These are phyloP conservation scores for Drosophila parvula DNA, from an alignment of 1,140 invertebrate genomes.

Conservation along the genomic window DNA sequence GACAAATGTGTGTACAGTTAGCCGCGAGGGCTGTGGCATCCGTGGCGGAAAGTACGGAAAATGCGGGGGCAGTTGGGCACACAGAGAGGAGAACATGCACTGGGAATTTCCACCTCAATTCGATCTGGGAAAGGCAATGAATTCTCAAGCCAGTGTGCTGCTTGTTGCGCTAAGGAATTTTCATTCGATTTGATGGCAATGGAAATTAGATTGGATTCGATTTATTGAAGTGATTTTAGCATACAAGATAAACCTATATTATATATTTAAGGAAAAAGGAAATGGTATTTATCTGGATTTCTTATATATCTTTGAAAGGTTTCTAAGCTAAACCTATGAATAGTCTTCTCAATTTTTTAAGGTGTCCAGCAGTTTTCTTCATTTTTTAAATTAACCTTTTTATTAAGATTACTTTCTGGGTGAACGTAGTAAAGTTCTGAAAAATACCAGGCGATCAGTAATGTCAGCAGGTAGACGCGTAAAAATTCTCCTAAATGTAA, in stretches of 20 bases:
- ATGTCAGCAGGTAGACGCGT: too few relatives aligned
- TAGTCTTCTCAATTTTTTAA: too few relatives aligned
- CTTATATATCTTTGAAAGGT: not conserved
- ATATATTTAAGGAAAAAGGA: not conserved
- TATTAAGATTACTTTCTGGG: too few relatives aligned
- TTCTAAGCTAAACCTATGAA: too few relatives aligned
- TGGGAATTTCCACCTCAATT: slow-evolving; percentile 28
- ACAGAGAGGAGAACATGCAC: slow-evolving; percentile 19
- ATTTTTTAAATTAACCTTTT: too few relatives aligned
- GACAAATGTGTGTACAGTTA: slow-evolving; percentile 71
- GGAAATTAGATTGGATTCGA: slow-evolving; percentile 5
- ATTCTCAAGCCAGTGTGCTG: not conserved
- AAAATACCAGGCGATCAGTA: too few relatives aligned
- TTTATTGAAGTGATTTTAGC: not conserved
- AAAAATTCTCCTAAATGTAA: too few relatives aligned
- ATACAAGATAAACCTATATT: not conserved
- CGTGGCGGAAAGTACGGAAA: slow-evolving; percentile 13
- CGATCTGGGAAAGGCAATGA: slow-evolving; percentile 23
- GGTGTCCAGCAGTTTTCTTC: too few relatives aligned
- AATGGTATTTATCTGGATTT: not conserved
- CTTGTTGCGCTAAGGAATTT: slow-evolving; percentile 18
- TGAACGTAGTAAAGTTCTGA: too few relatives aligned
- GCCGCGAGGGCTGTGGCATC: slow-evolving; percentile 33
- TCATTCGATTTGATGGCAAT: slow-evolving; percentile 19
- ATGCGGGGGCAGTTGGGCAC: slow-evolving; percentile 18